Evolutionary conservation across 2,888 invertebrate species (phyloP).

Genomic region (Lasioglossum lativentre): DNA sequence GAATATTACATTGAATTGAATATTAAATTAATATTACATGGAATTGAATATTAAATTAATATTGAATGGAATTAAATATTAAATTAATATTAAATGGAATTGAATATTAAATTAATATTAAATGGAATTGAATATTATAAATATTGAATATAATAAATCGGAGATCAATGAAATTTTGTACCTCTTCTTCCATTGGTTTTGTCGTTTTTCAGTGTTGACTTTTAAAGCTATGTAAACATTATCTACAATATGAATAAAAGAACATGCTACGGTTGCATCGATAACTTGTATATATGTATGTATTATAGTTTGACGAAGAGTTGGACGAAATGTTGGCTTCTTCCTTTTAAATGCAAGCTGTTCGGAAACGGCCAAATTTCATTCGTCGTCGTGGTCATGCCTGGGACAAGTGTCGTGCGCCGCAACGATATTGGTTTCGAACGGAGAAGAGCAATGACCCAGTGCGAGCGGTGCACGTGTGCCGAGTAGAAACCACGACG

Average conservation of each 20-base stretch:
- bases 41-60: no score
- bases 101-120: not conserved
- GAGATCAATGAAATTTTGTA: not conserved
- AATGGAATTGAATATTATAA: no score
- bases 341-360: constrained; percentile 23
- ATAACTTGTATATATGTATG: not conserved
- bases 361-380: constrained; percentile 37
- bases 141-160: not conserved
- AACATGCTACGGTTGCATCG: not conserved
- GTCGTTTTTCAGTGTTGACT: not conserved
- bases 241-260: not conserved
- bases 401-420: constrained; percentile 69
- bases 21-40: not conserved
- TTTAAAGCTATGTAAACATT: not conserved
- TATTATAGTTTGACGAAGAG: not conserved
- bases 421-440: constrained; percentile 77
- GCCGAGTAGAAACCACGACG: constrained; percentile 78
- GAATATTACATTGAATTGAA: not conserved
- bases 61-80: no score
- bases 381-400: constrained; percentile 48
- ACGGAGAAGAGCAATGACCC: constrained; percentile 82
- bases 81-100: not conserved
- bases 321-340: not conserved
- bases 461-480: constrained; percentile 82
- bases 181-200: not conserved